A percentile compares a stretch with the other conserved stretches of the same genome.
phyloP scores from a whole-genome alignment of 2,797 vertebrate genomes.

The Bryconaethiops microstoma region DNA sequence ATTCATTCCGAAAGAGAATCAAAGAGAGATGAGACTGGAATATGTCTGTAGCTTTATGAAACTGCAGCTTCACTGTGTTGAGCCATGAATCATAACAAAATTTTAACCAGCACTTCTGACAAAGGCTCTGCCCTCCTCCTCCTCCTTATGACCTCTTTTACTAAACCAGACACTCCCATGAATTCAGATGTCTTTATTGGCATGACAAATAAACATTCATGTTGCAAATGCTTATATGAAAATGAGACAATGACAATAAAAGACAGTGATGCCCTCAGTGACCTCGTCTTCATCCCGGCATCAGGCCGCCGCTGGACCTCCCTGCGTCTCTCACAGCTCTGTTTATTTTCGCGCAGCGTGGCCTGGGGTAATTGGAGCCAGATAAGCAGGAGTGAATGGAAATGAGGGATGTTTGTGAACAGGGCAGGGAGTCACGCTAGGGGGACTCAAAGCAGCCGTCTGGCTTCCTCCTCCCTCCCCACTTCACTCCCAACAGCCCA shows the following conservation, averaged over 20 bases:
- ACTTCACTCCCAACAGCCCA: constrained; percentile 8
- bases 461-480: constrained; percentile 2
- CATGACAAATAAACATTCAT: constrained; percentile 50
- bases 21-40: no score
- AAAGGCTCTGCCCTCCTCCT: not conserved
- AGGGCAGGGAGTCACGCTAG: constrained; percentile 64
- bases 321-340: constrained; percentile 21
- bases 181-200: constrained; percentile 47
- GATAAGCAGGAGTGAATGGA: constrained; percentile 56
- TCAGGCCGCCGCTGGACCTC: constrained; percentile 6
- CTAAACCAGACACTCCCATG: constrained; percentile 4
- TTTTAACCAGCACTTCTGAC: not conserved
- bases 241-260: constrained; percentile 32
- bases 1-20: no score
- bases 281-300: not conserved
- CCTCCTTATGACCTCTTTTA: not conserved
- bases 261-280: constrained; percentile 46
- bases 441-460: constrained; percentile 43
- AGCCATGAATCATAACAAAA: not conserved
- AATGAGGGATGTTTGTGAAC: constrained; percentile 52
- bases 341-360: constrained; percentile 57
- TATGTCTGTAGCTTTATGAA: no score
- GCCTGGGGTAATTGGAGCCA: constrained; percentile 57
- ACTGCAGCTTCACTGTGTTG: not conserved
- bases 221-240: constrained; percentile 38